phyloP scores from a whole-genome alignment of 2,797 vertebrate genomes.

The Sparidentex hasta region DNA sequence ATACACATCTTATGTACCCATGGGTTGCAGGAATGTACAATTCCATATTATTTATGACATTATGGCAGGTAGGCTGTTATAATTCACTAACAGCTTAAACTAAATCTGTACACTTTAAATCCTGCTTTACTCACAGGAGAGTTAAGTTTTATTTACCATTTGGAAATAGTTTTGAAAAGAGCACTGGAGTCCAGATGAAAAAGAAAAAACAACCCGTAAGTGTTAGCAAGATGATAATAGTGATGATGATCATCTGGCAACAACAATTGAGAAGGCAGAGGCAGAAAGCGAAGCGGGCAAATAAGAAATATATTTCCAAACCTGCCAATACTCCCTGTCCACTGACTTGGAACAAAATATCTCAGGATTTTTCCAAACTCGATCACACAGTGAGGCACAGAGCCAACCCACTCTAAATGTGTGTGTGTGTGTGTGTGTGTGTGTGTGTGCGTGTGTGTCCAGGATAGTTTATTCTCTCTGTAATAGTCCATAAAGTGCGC shows the following conservation, averaged over 20 bases:
- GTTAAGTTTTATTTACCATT: not conserved
- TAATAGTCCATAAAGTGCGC: constrained; percentile 7
- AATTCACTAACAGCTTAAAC: not conserved
- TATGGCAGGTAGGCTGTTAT: not conserved
- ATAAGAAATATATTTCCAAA: not conserved
- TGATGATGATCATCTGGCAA: constrained; percentile 11
- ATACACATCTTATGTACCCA: too few relatives aligned
- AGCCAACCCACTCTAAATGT: not conserved
- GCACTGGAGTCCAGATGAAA: not conserved
- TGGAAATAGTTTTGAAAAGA: not conserved
- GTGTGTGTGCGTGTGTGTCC: constrained; percentile 11
- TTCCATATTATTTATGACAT: too few relatives aligned
- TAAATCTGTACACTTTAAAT: not conserved
- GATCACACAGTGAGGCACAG: constrained; percentile 17
- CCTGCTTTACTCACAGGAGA: not conserved
- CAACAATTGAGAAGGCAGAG: not conserved
- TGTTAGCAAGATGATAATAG: not conserved
- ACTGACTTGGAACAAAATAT: constrained; percentile 11
- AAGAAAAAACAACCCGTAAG: not conserved
- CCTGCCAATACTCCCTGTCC: not conserved
- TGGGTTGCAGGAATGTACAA: too few relatives aligned
- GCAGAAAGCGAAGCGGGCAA: not conserved
- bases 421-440: constrained; percentile 8
- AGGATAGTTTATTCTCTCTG: constrained; percentile 17
- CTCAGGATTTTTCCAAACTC: constrained; percentile 9